These are phyloP conservation scores for Serrognathus titanus DNA, from an alignment of 2,888 invertebrate genomes.

Conservation along the genomic window DNA sequence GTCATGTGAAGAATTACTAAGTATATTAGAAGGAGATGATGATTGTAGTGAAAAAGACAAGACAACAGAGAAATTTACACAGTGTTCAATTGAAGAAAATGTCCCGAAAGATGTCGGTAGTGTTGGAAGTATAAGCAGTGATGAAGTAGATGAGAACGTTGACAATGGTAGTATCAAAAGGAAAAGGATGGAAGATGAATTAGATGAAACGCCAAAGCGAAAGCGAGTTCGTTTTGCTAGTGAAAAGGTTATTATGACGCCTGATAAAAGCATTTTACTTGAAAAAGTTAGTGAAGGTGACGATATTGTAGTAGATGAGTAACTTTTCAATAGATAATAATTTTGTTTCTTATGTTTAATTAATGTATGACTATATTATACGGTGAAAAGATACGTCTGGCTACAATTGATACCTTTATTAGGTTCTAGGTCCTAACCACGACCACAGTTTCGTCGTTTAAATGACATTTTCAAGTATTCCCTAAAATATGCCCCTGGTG, in stretches of 20 bases:
- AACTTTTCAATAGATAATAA: neutral
- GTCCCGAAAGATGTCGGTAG: neutral
- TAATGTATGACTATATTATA: no score
- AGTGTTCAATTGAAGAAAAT: neutral
- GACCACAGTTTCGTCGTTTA: no score
- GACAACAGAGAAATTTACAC: neutral
- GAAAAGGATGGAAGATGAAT: constrained; percentile 2
- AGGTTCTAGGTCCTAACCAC: no score
- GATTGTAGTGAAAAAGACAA: neutral
- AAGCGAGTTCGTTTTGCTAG: constrained; percentile 9
- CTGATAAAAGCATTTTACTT: neutral
- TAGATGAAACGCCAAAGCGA: constrained; percentile 1
- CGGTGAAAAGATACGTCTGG: no score
- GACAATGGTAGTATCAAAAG: neutral
- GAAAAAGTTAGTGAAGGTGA: constrained; percentile 7
- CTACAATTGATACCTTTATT: no score
- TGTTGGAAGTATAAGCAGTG: neutral
- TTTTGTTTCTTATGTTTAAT: no score
- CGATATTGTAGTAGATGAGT: neutral
- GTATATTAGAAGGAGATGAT: neutral
- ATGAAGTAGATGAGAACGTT: neutral
- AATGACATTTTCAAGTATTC: no score
- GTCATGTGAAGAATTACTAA: neutral
- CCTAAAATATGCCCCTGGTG: no score
- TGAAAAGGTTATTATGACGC: constrained; percentile 4